A percentile compares a stretch with the other conserved stretches of the same genome.
Conservation (phyloP, 2,113 vertebrate species). For the Sinocyclocheilus maitianheensis region DNA sequence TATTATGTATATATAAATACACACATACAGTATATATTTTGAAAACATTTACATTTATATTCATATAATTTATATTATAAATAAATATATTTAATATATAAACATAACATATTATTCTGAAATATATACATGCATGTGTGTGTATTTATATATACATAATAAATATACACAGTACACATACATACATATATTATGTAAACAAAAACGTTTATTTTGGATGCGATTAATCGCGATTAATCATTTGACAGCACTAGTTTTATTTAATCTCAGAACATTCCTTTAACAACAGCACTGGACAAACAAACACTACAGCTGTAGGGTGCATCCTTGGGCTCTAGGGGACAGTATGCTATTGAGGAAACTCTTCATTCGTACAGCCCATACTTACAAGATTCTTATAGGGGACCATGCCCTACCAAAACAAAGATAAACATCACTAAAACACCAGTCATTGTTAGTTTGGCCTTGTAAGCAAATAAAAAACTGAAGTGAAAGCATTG, state of each 20-base stretch:
- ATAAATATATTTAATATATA: no score
- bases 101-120: no score
- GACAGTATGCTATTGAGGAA: constrained; percentile 38
- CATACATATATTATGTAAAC: no score
- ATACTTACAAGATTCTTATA: constrained; percentile 81
- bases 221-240: no score
- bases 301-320: constrained; percentile 43
- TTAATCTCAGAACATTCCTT: constrained; percentile 2
- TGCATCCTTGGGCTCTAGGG: constrained; percentile 57
- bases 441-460: constrained; percentile 9
- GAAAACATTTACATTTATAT: no score
- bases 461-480: background rate
- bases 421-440: constrained; percentile 72
- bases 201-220: no score
- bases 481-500: constrained; percentile 15
- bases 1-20: no score
- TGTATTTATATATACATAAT: no score
- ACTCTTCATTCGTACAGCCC: constrained; percentile 5
- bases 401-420: constrained; percentile 79
- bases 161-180: no score
- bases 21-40: no score
- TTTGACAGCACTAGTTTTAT: background rate
- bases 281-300: background rate
- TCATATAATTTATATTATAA: no score
- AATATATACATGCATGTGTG: no score